Evolutionary conservation across 2,113 vertebrate genomes (phyloP).

Genomic region (Pelodiscus sinensis): DNA sequence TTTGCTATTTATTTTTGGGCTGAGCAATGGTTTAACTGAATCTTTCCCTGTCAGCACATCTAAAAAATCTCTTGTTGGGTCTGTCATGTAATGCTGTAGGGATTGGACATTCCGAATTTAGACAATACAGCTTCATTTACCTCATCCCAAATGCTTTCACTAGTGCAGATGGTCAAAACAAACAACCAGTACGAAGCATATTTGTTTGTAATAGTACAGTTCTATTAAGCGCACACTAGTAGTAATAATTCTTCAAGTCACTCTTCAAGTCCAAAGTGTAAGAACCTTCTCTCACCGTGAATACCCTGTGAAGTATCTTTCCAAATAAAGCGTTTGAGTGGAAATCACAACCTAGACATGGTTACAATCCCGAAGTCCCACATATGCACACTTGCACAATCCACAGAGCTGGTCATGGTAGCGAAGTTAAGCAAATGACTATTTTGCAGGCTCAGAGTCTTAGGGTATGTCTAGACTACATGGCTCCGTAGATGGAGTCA

Average conservation of each 20-base stretch:
- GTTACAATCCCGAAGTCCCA: not conserved
- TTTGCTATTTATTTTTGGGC: slow-evolving; percentile 53
- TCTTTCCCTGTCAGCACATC: slow-evolving; percentile 34
- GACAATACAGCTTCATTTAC: slow-evolving; percentile 37
- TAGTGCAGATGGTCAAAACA: not conserved
- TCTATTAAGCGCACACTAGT: not conserved
- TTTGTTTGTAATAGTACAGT: not conserved
- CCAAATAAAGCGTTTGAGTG: not conserved
- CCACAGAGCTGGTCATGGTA: not conserved
- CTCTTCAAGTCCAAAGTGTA: not conserved
- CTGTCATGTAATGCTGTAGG: not conserved
- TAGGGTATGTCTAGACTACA: too few species aligned
- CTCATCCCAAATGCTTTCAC: not conserved
- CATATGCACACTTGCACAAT: not conserved
- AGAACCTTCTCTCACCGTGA: not conserved
- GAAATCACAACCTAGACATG: not conserved
- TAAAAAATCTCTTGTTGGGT: slow-evolving; percentile 9
- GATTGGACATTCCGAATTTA: slow-evolving; percentile 39
- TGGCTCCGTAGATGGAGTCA: too few species aligned
- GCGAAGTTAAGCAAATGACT: not conserved
- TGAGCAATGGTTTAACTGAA: slow-evolving; percentile 56
- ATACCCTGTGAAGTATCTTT: not conserved
- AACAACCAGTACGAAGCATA: not conserved
- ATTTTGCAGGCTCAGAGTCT: not conserved
- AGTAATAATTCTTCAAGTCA: rapidly evolving